phyloP scores from a whole-genome alignment of 2,888 invertebrate genomes.

The Meloe dianella region DNA sequence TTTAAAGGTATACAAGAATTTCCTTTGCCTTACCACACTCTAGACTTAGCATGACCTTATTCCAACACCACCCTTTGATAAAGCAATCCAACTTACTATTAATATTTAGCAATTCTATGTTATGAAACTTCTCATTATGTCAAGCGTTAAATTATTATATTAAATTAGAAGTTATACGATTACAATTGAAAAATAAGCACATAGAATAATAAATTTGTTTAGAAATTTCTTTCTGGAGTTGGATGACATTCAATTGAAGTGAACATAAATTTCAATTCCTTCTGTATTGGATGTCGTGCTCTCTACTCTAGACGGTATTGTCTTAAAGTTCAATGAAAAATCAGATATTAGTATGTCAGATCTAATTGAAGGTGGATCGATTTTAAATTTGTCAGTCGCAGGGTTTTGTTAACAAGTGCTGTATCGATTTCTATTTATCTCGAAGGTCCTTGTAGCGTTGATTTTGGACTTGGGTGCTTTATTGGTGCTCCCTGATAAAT shows the following conservation, averaged over 20 bases:
- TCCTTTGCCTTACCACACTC: conserved; percentile 9
- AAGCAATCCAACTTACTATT: background rate
- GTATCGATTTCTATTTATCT: conserved; percentile 2
- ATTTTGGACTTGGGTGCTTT: background rate
- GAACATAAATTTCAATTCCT: background rate
- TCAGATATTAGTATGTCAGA: background rate
- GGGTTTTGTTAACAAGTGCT: conserved; percentile 1
- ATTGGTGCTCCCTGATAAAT: background rate
- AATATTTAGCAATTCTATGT: background rate
- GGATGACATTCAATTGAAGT: background rate
- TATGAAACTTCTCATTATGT: background rate
- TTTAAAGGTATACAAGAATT: conserved; percentile 17
- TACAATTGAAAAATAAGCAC: background rate
- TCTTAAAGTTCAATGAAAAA: background rate
- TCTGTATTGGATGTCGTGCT: background rate
- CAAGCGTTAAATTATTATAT: background rate
- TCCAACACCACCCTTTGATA: conserved; percentile 9
- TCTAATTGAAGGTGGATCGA: conserved; percentile 5
- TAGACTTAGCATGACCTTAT: conserved; percentile 17
- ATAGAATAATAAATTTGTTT: background rate
- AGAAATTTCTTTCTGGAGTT: background rate
- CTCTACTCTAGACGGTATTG: background rate
- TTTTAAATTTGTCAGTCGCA: conserved; percentile 8
- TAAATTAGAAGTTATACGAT: background rate
- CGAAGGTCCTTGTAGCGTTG: background rate